Conservation (phyloP, 2,888 invertebrate genomes). For the Macropis europaea region DNA sequence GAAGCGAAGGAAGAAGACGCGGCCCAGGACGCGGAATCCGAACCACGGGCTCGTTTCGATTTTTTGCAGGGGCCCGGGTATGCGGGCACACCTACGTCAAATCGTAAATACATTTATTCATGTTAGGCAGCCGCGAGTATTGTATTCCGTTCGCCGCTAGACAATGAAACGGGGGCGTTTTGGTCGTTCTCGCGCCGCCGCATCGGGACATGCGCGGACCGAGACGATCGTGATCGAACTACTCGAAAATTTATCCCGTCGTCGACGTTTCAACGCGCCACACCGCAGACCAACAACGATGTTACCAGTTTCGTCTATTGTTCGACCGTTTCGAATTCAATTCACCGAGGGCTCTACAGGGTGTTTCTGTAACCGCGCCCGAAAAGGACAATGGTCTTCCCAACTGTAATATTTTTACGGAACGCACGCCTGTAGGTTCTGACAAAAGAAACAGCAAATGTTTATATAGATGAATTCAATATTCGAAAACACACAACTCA, state of each 20-base stretch:
- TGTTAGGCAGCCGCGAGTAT: conserved; percentile 76
- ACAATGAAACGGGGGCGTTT: conserved; percentile 78
- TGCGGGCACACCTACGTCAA: conserved; percentile 75
- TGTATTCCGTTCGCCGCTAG: conserved; percentile 75
- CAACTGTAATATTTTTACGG: too few relatives aligned
- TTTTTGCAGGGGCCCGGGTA: conserved; percentile 63
- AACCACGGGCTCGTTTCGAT: conserved; percentile 61
- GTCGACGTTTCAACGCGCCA: not conserved
- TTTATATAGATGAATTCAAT: too few relatives aligned
- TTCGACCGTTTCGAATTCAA: not conserved
- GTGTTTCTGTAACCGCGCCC: too few relatives aligned
- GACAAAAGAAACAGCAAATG: too few relatives aligned
- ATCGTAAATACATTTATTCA: conserved; percentile 79
- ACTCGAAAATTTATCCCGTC: conserved; percentile 44
- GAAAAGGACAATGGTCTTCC: too few relatives aligned
- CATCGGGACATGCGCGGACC: conserved; percentile 24
- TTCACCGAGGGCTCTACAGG: too few relatives aligned
- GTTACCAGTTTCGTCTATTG: not conserved
- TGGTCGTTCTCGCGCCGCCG: conserved; percentile 66
- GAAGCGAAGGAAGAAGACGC: conserved; percentile 38
- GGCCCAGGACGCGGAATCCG: conserved; percentile 54
- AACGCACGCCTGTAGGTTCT: too few relatives aligned
- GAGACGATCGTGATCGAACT: conserved; percentile 33
- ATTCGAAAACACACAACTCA: too few relatives aligned
- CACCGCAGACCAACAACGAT: not conserved